phyloP scores from a whole-genome alignment of 2,113 vertebrate species.

The Mustela lutreola region DNA sequence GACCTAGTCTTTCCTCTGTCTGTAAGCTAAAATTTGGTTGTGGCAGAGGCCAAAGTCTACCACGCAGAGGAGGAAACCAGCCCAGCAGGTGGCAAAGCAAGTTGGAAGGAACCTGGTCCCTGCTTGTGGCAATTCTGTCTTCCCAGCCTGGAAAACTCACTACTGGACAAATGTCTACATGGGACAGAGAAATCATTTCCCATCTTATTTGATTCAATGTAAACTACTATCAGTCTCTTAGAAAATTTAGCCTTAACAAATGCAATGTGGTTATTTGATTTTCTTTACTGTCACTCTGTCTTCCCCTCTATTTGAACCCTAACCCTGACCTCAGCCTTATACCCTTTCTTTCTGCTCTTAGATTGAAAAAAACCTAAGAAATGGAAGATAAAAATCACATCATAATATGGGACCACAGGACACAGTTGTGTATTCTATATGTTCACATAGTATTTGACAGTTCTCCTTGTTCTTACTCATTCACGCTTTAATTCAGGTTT shows the following conservation, averaged over 20 bases:
- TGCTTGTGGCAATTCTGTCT: neutral
- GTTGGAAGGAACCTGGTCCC: neutral
- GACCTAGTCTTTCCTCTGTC: neutral
- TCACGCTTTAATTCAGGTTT: neutral
- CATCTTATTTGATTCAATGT: neutral
- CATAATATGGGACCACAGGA: neutral
- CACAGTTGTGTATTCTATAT: neutral
- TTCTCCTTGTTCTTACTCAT: neutral
- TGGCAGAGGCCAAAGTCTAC: neutral
- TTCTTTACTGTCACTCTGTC: neutral
- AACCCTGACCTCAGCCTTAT: neutral
- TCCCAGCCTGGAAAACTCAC: neutral
- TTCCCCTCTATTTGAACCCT: neutral
- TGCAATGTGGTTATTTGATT: neutral
- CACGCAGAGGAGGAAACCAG: neutral
- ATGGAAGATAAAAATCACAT: neutral
- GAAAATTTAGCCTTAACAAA: neutral
- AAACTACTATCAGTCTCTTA: neutral
- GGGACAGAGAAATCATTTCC: neutral
- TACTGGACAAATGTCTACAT: neutral
- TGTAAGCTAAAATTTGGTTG: neutral
- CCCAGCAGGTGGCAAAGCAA: neutral
- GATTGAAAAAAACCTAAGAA: neutral
- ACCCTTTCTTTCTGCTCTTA: neutral
- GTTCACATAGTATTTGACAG: neutral